These are phyloP conservation scores for Xylocampa areola DNA, from an alignment of 2,888 invertebrate genomes.

Conservation along the genomic window DNA sequence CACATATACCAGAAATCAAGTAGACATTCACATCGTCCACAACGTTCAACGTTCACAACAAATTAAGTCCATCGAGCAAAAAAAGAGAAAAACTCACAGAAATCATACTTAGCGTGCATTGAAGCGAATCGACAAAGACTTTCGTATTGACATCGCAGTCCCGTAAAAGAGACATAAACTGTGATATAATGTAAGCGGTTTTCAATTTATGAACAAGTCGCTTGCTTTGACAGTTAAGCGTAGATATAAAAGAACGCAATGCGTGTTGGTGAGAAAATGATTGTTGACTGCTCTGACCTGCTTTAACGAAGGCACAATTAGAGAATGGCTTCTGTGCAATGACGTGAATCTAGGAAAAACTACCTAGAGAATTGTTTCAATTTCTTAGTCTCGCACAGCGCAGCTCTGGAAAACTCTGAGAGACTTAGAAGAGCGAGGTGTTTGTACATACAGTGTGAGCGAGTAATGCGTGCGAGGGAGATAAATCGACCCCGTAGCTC, in stretches of 20 bases:
- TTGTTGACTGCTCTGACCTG: slow-evolving; percentile 46
- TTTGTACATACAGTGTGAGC: too few species aligned
- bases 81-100: slow-evolving; percentile 44
- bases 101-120: slow-evolving; percentile 40
- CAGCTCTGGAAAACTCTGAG: too few species aligned
- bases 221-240: slow-evolving; percentile 49
- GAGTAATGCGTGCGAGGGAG: too few species aligned
- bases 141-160: slow-evolving; percentile 30
- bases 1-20: slow-evolving; percentile 56
- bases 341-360: too few species aligned
- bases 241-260: slow-evolving; percentile 58
- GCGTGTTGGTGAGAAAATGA: slow-evolving; percentile 62
- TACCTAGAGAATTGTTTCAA: too few species aligned
- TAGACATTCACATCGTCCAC: slow-evolving; percentile 57
- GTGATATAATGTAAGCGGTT: slow-evolving; percentile 63
- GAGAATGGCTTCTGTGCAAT: too few species aligned
- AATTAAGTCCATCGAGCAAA: slow-evolving; percentile 49
- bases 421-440: too few species aligned
- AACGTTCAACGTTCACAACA: slow-evolving; percentile 49
- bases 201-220: slow-evolving; percentile 70
- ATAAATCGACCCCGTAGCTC: too few species aligned
- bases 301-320: slow-evolving; percentile 68
- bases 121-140: slow-evolving; percentile 38
- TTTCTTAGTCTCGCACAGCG: too few species aligned
- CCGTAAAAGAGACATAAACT: slow-evolving; percentile 55